A percentile compares a stretch with the other conserved stretches of the same genome.
phyloP scores from a whole-genome alignment of 2,888 invertebrate genomes.

The Hirudinaria manillensis region DNA sequence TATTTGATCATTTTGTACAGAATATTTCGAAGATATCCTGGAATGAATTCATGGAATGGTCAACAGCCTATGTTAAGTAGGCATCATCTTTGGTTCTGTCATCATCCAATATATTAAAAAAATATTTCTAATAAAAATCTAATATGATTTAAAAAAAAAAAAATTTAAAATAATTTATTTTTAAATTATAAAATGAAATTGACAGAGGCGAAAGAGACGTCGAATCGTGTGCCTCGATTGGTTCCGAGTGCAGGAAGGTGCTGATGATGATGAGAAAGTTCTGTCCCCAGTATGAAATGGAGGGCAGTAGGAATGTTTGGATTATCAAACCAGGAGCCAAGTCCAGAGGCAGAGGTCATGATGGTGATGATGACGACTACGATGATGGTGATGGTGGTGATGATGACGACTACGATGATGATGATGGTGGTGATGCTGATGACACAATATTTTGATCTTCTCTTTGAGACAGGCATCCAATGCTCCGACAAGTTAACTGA shows the following conservation, averaged over 20 bases:
- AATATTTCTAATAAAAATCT: no score
- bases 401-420: background rate
- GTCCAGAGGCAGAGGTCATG: conserved; percentile 69
- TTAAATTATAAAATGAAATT: no score
- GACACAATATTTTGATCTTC: background rate
- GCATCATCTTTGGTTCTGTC: background rate
- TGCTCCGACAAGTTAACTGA: conserved; percentile 78
- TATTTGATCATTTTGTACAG: no score
- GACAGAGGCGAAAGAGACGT: background rate
- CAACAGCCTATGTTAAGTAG: no score
- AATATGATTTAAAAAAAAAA: no score
- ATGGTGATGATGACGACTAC: background rate
- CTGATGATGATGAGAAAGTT: conserved; percentile 61
- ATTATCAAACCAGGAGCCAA: conserved; percentile 90
- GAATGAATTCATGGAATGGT: no score
- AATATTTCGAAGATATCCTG: no score
- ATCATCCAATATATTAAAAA: background rate
- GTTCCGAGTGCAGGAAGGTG: conserved; percentile 57
- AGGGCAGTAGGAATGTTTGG: conserved; percentile 84
- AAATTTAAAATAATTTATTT: no score
- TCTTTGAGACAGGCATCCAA: conserved; percentile 64
- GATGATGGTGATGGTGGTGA: conserved; percentile 21
- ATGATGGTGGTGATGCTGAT: background rate
- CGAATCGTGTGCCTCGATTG: conserved; percentile 12
- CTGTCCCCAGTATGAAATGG: conserved; percentile 58